phyloP scores from a whole-genome alignment of 30 jellyfish, hydroid and myxozoan species.

The Aurelia sp. region DNA sequence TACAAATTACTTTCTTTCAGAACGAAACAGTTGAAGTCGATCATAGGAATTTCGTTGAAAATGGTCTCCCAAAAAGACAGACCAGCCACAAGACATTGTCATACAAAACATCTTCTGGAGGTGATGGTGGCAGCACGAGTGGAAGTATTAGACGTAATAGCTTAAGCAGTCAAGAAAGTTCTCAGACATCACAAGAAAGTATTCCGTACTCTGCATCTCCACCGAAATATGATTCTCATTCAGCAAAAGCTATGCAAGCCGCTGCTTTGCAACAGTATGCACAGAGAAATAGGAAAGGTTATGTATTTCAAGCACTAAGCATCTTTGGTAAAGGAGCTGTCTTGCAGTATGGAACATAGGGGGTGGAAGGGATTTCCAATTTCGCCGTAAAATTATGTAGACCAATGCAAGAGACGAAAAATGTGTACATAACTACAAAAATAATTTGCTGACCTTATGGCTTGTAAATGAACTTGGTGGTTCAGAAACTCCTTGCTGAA shows the following conservation, averaged over 20 bases:
- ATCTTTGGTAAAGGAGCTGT: too few species aligned
- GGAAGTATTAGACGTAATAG: conserved; percentile 61
- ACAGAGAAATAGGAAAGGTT: conserved; percentile 51
- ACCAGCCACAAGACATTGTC: conserved; percentile 37
- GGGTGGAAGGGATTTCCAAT: too few species aligned
- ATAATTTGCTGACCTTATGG: too few species aligned
- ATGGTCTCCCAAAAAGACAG: conserved; percentile 39
- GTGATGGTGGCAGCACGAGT: background rate
- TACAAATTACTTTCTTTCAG: background rate
- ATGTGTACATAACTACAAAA: too few species aligned
- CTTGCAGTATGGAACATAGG: too few species aligned
- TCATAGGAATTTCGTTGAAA: conserved; percentile 53
- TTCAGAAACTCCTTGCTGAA: too few species aligned
- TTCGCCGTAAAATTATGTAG: too few species aligned
- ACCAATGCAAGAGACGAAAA: too few species aligned
- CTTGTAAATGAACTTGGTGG: too few species aligned
- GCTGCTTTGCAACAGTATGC: conserved; percentile 41
- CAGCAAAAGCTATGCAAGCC: conserved; percentile 16
- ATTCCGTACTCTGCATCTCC: conserved; percentile 51
- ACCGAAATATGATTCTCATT: conserved; percentile 19
- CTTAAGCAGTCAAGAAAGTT: conserved; percentile 68
- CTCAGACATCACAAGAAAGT: conserved; percentile 76
- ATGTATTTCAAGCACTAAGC: background rate
- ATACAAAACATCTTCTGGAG: conserved; percentile 60
- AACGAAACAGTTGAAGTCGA: conserved; percentile 37